A percentile compares a stretch with the other conserved stretches of the same genome.
Conservation (phyloP, 2,113 vertebrate species). For the Eulemur rufifrons region DNA sequence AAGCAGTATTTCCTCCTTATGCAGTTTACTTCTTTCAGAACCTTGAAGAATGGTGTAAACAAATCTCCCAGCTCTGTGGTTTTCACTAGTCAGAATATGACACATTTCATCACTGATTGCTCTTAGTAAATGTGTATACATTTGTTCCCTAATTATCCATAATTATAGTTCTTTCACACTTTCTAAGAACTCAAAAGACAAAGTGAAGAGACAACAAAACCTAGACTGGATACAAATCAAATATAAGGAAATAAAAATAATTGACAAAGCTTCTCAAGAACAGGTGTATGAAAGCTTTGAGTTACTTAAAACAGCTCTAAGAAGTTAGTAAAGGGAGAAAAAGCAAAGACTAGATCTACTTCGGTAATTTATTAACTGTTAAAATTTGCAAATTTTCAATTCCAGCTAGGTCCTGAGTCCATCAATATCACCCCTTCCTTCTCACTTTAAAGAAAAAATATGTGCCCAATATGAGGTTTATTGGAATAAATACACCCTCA, state of each 20-base stretch:
- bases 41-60: constrained; percentile 41
- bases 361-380: background rate
- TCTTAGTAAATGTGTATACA: background rate
- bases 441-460: background rate
- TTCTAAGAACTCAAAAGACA: constrained; percentile 44
- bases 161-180: constrained; percentile 49
- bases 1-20: constrained; percentile 32
- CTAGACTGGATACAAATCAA: constrained; percentile 35
- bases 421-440: background rate
- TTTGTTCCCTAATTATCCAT: constrained; percentile 17
- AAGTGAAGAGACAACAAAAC: constrained; percentile 45
- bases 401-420: background rate
- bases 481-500: background rate
- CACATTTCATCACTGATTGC: background rate
- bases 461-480: background rate
- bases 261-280: constrained; percentile 27
- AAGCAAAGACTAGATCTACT: background rate
- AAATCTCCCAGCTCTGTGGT: background rate
- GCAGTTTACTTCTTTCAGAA: constrained; percentile 27
- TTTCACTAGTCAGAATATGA: background rate
- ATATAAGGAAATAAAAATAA: constrained; percentile 41
- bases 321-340: background rate
- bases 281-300: background rate
- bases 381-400: background rate
- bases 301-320: background rate